phyloP scores from a whole-genome alignment of 2,797 vertebrate species.

The Novumbra hubbsi region DNA sequence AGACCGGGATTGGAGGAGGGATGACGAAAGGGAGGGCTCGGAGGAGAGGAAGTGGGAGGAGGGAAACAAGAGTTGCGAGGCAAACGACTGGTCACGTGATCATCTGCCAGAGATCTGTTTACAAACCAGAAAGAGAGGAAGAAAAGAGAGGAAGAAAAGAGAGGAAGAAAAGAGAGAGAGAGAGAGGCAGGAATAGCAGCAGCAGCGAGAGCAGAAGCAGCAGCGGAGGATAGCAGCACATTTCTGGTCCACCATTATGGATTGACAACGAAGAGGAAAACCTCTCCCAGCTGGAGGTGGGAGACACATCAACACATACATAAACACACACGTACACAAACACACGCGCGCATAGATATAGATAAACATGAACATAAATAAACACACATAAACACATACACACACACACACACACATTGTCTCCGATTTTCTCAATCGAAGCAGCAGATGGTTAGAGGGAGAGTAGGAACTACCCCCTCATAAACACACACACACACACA shows the following conservation, averaged over 20 bases:
- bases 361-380: slow-evolving; percentile 34
- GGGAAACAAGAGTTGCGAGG: slow-evolving; percentile 78
- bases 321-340: slow-evolving; percentile 42
- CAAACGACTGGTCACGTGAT: slow-evolving; percentile 83
- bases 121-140: slow-evolving; percentile 76
- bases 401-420: slow-evolving; percentile 51
- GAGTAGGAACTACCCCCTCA: slow-evolving; percentile 67
- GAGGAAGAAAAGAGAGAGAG: slow-evolving; percentile 59
- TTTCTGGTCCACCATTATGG: slow-evolving; percentile 55
- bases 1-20: slow-evolving; percentile 65
- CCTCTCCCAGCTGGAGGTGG: slow-evolving; percentile 67
- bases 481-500: slow-evolving; percentile 22
- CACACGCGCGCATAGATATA: slow-evolving; percentile 56
- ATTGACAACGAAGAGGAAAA: slow-evolving; percentile 56
- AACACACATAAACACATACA: background rate
- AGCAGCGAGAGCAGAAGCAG: slow-evolving; percentile 31
- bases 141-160: slow-evolving; percentile 47
- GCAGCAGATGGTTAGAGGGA: slow-evolving; percentile 78
- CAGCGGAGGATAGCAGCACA: slow-evolving; percentile 30
- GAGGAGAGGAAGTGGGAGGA: slow-evolving; percentile 34
- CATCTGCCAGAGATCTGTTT: slow-evolving; percentile 76
- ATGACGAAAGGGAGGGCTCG: slow-evolving; percentile 59
- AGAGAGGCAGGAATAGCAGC: slow-evolving; percentile 32
- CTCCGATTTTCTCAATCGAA: slow-evolving; percentile 61
- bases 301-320: slow-evolving; percentile 23